phyloP scores from a whole-genome alignment of 1,140 invertebrate genomes.

The Diplogasteroides magnus region DNA sequence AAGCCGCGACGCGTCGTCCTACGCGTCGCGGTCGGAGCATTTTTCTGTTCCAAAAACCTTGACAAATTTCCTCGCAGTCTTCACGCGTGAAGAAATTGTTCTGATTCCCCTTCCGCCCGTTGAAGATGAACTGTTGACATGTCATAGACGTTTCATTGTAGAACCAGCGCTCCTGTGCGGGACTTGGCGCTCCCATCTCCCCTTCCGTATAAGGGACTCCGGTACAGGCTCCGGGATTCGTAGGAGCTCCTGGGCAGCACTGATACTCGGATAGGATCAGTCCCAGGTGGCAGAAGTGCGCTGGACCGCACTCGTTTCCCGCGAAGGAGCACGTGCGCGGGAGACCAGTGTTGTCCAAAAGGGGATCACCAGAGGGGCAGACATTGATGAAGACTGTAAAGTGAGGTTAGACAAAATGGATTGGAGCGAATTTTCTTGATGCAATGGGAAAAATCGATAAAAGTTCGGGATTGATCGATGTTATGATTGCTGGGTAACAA shows the following conservation, averaged over 20 bases:
- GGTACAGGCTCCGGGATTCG: slow-evolving; percentile 40
- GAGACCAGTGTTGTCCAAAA: slow-evolving; percentile 19
- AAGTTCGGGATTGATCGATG: neutral
- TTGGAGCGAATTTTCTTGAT: too few species aligned
- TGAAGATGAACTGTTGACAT: slow-evolving; percentile 41
- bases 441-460: neutral
- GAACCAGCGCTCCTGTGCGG: slow-evolving; percentile 33
- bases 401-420: too few species aligned
- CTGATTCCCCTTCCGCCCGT: slow-evolving; percentile 46
- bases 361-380: slow-evolving; percentile 36
- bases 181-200: slow-evolving; percentile 22
- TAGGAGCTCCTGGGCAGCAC: slow-evolving; percentile 41
- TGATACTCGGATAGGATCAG: slow-evolving; percentile 42
- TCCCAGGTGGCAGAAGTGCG: slow-evolving; percentile 43
- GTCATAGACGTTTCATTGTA: slow-evolving; percentile 31
- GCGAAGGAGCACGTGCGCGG: slow-evolving; percentile 43
- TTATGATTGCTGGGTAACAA: too few species aligned
- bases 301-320: slow-evolving; percentile 33
- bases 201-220: slow-evolving; percentile 28
- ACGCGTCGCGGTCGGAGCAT: too few species aligned
- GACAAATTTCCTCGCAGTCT: slow-evolving; percentile 44
- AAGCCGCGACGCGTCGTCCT: too few species aligned
- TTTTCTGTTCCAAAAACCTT: slow-evolving; percentile 39
- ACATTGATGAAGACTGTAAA: slow-evolving; percentile 39
- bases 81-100: slow-evolving; percentile 47